These are phyloP conservation scores for Callospermophilus lateralis DNA, from an alignment of 2,113 vertebrate genomes.

Conservation along the genomic window DNA sequence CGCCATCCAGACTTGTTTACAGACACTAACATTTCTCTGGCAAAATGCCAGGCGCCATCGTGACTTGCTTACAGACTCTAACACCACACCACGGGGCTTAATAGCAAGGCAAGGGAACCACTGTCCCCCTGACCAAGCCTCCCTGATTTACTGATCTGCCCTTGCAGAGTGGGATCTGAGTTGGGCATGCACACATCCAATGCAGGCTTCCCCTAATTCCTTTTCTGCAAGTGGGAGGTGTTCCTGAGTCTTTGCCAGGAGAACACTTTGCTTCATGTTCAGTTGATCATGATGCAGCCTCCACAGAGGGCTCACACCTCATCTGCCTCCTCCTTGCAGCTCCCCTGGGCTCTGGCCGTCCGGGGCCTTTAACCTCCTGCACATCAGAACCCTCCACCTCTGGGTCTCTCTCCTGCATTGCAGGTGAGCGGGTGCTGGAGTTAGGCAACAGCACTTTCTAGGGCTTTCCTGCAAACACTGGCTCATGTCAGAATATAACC, in stretches of 20 bases:
- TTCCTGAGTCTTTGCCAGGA: not conserved
- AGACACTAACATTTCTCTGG: too few species aligned
- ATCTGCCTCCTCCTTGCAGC: not conserved
- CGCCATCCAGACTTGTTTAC: too few species aligned
- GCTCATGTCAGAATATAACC: not conserved
- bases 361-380: not conserved
- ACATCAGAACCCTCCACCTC: accelerated
- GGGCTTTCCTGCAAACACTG: not conserved
- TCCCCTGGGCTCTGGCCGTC: not conserved
- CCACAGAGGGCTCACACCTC: accelerated
- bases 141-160: not conserved
- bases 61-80: too few species aligned
- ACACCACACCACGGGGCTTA: not conserved
- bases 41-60: too few species aligned
- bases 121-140: not conserved
- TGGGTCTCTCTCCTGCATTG: not conserved
- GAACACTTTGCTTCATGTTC: not conserved
- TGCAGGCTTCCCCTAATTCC: not conserved
- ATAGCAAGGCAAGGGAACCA: not conserved
- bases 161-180: too few species aligned
- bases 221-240: not conserved
- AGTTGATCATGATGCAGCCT: too few species aligned
- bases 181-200: not conserved
- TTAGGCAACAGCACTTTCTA: not conserved
- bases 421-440: accelerated